These are phyloP conservation scores for Tautogolabrus adspersus DNA, from an alignment of 2,113 vertebrate genomes.

Conservation along the genomic window DNA sequence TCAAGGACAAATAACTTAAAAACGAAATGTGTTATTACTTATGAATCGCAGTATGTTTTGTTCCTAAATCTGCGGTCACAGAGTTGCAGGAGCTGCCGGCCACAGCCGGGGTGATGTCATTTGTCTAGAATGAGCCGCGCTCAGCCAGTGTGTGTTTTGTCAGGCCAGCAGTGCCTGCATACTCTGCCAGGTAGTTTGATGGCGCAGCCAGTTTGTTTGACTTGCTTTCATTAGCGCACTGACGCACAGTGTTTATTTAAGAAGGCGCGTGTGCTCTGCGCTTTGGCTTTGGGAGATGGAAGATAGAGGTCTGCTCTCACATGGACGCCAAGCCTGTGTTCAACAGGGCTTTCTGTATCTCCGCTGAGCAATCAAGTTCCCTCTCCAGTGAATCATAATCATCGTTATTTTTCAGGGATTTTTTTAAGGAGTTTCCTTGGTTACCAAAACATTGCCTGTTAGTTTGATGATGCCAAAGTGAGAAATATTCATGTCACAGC, in stretches of 20 bases:
- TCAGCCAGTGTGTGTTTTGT: conserved; percentile 72
- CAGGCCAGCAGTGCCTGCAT: conserved; percentile 54
- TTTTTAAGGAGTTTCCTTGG: conserved; percentile 24
- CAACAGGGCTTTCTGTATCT: conserved; percentile 17
- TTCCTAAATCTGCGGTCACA: conserved; percentile 30
- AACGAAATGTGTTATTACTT: not conserved
- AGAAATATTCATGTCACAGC: conserved; percentile 11
- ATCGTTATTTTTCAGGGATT: not conserved
- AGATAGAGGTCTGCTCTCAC: conserved; percentile 40
- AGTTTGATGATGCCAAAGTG: conserved; percentile 13
- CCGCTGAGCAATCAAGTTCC: conserved; percentile 58
- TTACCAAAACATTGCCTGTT: conserved; percentile 1
- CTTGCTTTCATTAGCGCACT: conserved; percentile 65
- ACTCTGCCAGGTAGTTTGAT: conserved; percentile 65
- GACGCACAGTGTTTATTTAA: conserved; percentile 73
- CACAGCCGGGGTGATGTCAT: conserved; percentile 75
- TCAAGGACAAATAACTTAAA: not conserved
- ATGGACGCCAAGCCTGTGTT: not conserved
- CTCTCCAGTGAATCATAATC: conserved; percentile 40
- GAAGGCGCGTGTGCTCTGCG: conserved; percentile 31
- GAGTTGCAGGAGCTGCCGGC: conserved; percentile 35
- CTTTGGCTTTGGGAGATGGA: conserved; percentile 46
- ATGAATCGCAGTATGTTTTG: conserved; percentile 15
- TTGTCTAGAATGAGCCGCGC: conserved; percentile 67
- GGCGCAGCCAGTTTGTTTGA: conserved; percentile 69